Conservation (phyloP, 1,140 invertebrate genomes). For the Rhyzopertha dominica region DNA sequence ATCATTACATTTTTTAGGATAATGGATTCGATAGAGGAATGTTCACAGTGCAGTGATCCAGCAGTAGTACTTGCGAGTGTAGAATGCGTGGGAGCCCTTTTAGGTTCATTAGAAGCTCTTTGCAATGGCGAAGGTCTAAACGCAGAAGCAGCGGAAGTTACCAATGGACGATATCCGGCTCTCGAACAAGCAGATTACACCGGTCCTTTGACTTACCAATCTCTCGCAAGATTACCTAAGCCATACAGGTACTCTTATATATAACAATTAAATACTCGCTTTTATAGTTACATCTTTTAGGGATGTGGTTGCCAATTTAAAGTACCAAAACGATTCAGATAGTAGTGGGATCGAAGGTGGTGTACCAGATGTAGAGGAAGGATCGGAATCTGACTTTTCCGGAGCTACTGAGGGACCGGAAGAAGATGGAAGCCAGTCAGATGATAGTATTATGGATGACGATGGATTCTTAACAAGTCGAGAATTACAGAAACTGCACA, state of each 20-base stretch:
- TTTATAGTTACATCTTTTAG: conserved; percentile 29
- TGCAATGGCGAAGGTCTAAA: conserved; percentile 64
- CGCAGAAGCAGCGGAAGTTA: conserved; percentile 54
- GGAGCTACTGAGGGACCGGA: conserved; percentile 71
- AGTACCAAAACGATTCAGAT: conserved; percentile 44
- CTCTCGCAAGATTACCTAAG: conserved; percentile 72
- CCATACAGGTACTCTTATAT: conserved; percentile 64
- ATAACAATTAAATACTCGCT: not conserved
- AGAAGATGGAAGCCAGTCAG: conserved; percentile 50
- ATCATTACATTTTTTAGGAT: conserved; percentile 60
- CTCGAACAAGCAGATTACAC: conserved; percentile 77
- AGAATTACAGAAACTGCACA: conserved; percentile 53
- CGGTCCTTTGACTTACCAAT: conserved; percentile 77
- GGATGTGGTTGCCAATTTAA: conserved; percentile 52
- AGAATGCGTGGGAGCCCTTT: conserved; percentile 75
- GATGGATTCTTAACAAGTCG: conserved; percentile 51
- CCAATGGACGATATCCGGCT: conserved; percentile 66
- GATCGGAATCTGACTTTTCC: conserved; percentile 57
- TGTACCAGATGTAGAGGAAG: conserved; percentile 51
- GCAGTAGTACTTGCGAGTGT: conserved; percentile 72
- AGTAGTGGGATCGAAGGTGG: conserved; percentile 54
- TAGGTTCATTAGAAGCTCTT: conserved; percentile 76
- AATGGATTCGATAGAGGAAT: conserved; percentile 88
- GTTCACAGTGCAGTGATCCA: conserved; percentile 61
- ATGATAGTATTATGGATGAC: conserved; percentile 50